Evolutionary conservation across 2,888 invertebrate genomes (phyloP), one percentile per base, ranked within the genome.

Genomic region (Agrochola lota): DNA sequence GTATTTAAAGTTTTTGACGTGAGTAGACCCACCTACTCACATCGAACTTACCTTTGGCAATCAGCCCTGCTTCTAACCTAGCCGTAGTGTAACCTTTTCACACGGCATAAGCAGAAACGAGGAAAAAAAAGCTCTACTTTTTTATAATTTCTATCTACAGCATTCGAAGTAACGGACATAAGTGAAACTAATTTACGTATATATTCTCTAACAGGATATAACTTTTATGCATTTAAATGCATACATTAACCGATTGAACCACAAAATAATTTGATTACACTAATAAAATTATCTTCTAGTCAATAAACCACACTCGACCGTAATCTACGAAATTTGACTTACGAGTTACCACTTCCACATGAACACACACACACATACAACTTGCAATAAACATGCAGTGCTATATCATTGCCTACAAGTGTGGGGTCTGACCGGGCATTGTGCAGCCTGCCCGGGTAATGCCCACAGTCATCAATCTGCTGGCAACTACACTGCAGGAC

Each of bases 331-430:
- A 26, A 17, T 62, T 43, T 59, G 40, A 78, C 72, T 72, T 77
- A 62, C 75, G 74, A 81, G 49, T 71, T 70, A 63, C 23, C 62
- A 64, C 67, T 85, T 88, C 77, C 78, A 75, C 76, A 79, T 80
- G 71, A 74, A 55, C 69, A 63, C 71, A 66, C 79, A 64, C 72
- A 67, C 69, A 69, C 67, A 62, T 69, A 80, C 71, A 76, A 72
- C 74, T 74, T 66, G 64, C 81, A 78, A 87, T 85, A 81, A 87
- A 81, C 69, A 40, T 77, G 70, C 71, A 79, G 83, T 78, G 88
- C 86, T 85, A 89, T 89, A 90, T 91, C 88, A 91, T 88, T 86
- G 85, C 86, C 83, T 82, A 55, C 40, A 63, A 69, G 49, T 35
- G 35, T 68, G 46, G 49, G 63, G 72, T 55, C 64, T 60, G 83